Evolutionary conservation across 2,888 invertebrate species (phyloP).

Genomic region (Taphrorychus bicolor): DNA sequence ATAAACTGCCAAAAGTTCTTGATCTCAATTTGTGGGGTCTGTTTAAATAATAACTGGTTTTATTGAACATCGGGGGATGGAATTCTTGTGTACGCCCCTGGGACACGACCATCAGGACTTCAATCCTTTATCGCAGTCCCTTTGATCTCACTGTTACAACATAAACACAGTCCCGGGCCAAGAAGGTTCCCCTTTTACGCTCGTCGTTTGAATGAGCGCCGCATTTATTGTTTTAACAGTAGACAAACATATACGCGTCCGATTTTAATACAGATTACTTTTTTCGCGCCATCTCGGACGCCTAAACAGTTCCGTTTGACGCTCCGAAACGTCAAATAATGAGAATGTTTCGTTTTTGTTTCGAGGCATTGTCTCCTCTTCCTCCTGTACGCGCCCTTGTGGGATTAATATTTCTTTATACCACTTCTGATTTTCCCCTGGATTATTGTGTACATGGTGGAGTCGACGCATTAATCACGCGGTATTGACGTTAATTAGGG

Average conservation of each 20-base stretch:
- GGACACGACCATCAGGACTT: conserved; percentile 13
- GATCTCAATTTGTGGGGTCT: neutral
- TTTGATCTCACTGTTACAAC: conserved; percentile 45
- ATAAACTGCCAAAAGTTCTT: neutral
- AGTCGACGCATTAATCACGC: conserved; percentile 18
- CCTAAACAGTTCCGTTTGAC: conserved; percentile 31
- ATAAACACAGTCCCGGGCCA: conserved; percentile 44
- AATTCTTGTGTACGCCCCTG: conserved; percentile 1
- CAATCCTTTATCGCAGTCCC: conserved; percentile 44
- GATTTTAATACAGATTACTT: conserved; percentile 39
- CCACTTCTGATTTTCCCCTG: neutral
- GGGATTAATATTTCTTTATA: conserved; percentile 3
- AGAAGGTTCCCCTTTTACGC: conserved; percentile 37
- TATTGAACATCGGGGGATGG: neutral
- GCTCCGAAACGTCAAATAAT: conserved; percentile 34
- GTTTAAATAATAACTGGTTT: neutral
- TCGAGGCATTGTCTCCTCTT: conserved; percentile 4
- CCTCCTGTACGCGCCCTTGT: too few species aligned
- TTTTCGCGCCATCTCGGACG: conserved; percentile 33
- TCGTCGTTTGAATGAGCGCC: conserved; percentile 25
- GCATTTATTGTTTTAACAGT: conserved; percentile 38
- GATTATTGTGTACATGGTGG: neutral
- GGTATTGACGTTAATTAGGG: conserved; percentile 58
- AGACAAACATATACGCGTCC: conserved; percentile 31
- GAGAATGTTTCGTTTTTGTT: conserved; percentile 25